These are phyloP conservation scores for Orchesella flavescens DNA, from an alignment of 2,888 invertebrate genomes.

Conservation along the genomic window DNA sequence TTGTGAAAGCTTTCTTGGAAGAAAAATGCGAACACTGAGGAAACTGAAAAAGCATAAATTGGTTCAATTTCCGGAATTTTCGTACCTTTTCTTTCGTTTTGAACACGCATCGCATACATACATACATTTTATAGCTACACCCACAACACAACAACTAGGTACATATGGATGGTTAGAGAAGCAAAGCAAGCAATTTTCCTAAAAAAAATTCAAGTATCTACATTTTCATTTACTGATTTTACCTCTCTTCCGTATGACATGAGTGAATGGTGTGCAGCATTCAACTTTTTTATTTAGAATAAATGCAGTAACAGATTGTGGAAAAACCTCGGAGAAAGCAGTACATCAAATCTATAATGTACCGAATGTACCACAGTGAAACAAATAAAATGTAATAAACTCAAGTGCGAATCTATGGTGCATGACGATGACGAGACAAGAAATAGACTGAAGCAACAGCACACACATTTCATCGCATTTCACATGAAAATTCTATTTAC, in stretches of 20 bases:
- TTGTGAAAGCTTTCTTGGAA: too few relatives aligned
- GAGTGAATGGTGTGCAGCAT: neutral
- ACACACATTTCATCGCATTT: conserved; percentile 2
- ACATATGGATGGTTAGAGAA: too few relatives aligned
- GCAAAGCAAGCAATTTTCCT: conserved; percentile 42
- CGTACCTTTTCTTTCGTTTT: conserved; percentile 8
- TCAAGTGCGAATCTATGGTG: conserved; percentile 54
- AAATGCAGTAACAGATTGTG: neutral
- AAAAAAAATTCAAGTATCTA: conserved; percentile 14
- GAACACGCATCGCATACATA: neutral
- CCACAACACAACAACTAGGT: too few relatives aligned
- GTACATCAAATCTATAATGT: neutral
- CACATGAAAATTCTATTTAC: conserved; percentile 42
- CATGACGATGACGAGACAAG: conserved; percentile 48
- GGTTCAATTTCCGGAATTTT: conserved; percentile 62
- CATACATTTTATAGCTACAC: neutral
- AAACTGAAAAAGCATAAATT: conserved; percentile 37
- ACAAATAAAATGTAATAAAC: conserved; percentile 55
- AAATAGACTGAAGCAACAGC: conserved; percentile 14
- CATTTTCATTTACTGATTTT: too few relatives aligned
- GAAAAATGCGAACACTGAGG: neutral
- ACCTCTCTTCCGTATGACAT: neutral
- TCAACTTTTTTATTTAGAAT: neutral
- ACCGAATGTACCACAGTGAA: conserved; percentile 3
- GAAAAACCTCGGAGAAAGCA: conserved; percentile 1